A percentile compares a stretch with the other conserved stretches of the same genome.
phyloP scores from a whole-genome alignment of 2,113 vertebrate genomes.

The Perognathus longimembris region DNA sequence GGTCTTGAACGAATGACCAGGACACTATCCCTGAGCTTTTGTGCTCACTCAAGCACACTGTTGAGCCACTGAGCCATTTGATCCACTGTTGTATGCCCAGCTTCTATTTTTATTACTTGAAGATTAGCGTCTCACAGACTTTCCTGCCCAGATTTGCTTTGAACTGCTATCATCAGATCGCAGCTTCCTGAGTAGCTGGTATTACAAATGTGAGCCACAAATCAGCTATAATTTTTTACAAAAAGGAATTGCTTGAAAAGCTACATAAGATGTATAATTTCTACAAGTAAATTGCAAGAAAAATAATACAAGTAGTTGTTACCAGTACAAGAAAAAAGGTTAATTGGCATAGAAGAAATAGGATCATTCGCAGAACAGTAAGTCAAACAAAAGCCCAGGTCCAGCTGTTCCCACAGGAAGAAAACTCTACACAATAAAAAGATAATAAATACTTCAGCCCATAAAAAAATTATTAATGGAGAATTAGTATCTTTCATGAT shows the following conservation, averaged over 20 bases:
- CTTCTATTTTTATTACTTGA: too few relatives aligned
- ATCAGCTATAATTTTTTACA: too few relatives aligned
- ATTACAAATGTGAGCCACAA: too few relatives aligned
- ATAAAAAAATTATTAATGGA: background rate
- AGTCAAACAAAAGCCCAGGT: background rate
- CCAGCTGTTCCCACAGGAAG: background rate
- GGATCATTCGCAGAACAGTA: background rate
- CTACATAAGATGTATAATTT: background rate
- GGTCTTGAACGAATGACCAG: too few relatives aligned
- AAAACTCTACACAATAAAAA: conserved; percentile 4
- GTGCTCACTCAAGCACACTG: too few relatives aligned
- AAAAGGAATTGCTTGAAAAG: background rate
- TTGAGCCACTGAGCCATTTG: too few relatives aligned
- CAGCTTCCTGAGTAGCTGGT: too few relatives aligned
- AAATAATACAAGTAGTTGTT: background rate
- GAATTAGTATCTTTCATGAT: background rate
- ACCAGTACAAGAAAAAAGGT: background rate
- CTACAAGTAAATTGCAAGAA: background rate
- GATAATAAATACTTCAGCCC: background rate
- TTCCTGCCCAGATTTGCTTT: too few relatives aligned
- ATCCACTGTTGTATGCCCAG: too few relatives aligned
- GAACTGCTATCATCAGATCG: too few relatives aligned
- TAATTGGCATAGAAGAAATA: background rate
- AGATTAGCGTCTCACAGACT: too few relatives aligned
- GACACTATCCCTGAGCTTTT: too few relatives aligned